These are phyloP conservation scores for Bellardia pandia DNA, from an alignment of 2,888 invertebrate genomes.

Conservation along the genomic window DNA sequence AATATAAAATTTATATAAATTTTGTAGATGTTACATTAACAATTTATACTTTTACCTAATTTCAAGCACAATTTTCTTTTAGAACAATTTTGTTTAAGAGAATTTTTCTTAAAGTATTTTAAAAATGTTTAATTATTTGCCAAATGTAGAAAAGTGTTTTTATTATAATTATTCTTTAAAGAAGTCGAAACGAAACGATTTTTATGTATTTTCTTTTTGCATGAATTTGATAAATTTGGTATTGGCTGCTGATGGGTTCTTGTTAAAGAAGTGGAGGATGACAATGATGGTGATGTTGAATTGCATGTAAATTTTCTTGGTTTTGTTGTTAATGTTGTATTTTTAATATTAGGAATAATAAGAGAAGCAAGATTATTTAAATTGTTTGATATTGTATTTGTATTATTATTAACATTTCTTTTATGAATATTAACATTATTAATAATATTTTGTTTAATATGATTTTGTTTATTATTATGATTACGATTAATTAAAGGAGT, in stretches of 20 bases:
- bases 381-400: slow-evolving; percentile 63
- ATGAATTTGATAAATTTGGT: slow-evolving; percentile 13
- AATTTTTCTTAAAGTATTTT: neutral
- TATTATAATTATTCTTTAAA: slow-evolving; percentile 12
- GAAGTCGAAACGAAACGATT: slow-evolving; percentile 20
- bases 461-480: slow-evolving; percentile 57
- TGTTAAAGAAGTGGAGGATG: slow-evolving; percentile 11
- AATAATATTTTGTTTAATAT: slow-evolving; percentile 70
- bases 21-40: too few relatives aligned
- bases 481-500: slow-evolving; percentile 64
- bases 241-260: neutral
- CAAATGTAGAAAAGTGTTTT: slow-evolving; percentile 10
- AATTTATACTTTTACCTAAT: neutral
- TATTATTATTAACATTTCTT: slow-evolving; percentile 65
- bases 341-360: slow-evolving; percentile 68
- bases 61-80: slow-evolving; percentile 27
- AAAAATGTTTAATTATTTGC: slow-evolving; percentile 17
- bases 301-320: slow-evolving; percentile 42
- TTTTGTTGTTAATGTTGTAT: slow-evolving; percentile 30
- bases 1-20: too few relatives aligned
- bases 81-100: neutral
- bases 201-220: slow-evolving; percentile 29
- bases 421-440: slow-evolving; percentile 63
- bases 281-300: slow-evolving; percentile 40
- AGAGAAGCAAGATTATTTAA: slow-evolving; percentile 69